phyloP scores from a whole-genome alignment of 2,113 vertebrate species.

The Psilopsiagon aurifrons region DNA sequence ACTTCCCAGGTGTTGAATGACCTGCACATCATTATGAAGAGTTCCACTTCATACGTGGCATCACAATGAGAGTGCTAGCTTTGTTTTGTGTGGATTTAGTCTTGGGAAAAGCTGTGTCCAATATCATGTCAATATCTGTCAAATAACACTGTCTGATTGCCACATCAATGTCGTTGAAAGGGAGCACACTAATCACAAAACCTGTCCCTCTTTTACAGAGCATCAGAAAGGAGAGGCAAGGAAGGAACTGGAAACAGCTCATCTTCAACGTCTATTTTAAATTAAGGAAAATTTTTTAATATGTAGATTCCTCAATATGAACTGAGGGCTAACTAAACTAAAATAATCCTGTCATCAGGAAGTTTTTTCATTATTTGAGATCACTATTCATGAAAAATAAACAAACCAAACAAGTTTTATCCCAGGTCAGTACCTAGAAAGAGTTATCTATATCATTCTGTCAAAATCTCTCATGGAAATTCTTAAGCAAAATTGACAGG shows the following conservation, averaged over 20 bases:
- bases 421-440: not conserved
- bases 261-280: not conserved
- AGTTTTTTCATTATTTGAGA: not conserved
- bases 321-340: not conserved
- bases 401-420: not conserved
- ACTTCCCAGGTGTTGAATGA: not conserved
- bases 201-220: not conserved
- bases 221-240: not conserved
- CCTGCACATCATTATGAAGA: not conserved
- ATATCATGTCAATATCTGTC: not conserved
- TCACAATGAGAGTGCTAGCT: not conserved
- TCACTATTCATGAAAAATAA: not conserved
- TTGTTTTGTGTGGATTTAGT: not conserved
- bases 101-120: not conserved
- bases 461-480: not conserved
- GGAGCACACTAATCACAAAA: not conserved
- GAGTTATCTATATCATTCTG: not conserved
- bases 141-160: not conserved
- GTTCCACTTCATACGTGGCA: not conserved
- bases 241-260: not conserved
- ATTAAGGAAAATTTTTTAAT: not conserved
- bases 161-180: not conserved
- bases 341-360: not conserved
- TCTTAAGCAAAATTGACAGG: not conserved
- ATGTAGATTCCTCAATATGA: not conserved